These are phyloP conservation scores for Diceros bicornis DNA, from an alignment of 2,797 vertebrate species.

Conservation along the genomic window DNA sequence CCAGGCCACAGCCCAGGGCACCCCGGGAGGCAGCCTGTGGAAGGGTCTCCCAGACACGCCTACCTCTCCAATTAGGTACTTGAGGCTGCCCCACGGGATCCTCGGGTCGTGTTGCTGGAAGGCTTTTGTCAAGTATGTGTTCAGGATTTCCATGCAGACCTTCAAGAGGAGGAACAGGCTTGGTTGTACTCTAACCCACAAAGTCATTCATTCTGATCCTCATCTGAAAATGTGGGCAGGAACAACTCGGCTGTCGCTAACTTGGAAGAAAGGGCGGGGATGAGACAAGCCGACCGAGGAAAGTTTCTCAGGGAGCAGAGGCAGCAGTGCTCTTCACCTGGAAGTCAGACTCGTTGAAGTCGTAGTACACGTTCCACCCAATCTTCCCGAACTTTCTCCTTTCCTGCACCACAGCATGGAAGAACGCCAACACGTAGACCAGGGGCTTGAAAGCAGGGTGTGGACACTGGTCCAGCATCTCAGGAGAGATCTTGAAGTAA, in stretches of 20 bases:
- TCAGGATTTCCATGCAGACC: conserved; percentile 98
- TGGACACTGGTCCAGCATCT: conserved; percentile 92
- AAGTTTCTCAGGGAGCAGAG: background rate
- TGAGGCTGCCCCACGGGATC: conserved; percentile 97
- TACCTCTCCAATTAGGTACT: conserved; percentile 98
- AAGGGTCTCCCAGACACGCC: rapidly evolving
- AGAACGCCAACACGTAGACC: conserved; percentile 96
- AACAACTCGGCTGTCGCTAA: rapidly evolving
- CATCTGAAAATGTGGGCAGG: background rate
- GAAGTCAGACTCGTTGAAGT: conserved; percentile 99
- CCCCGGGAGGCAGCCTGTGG: rapidly evolving
- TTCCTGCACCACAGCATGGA: conserved; percentile 98
- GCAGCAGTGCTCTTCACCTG: conserved; percentile 89
- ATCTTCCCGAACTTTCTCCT: conserved; percentile 98
- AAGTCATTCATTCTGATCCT: rapidly evolving
- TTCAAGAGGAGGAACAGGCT: conserved; percentile 73
- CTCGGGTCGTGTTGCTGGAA: conserved; percentile 92
- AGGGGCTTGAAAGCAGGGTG: conserved; percentile 95
- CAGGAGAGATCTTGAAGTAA: conserved; percentile 94
- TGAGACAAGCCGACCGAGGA: rapidly evolving
- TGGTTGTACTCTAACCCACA: rapidly evolving
- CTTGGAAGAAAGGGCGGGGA: background rate
- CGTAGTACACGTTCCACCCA: conserved; percentile 97
- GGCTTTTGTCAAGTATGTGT: conserved; percentile 96
- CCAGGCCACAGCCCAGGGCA: background rate